phyloP scores from a whole-genome alignment of 1,140 invertebrate genomes.

The Leptonema lineaticorne region DNA sequence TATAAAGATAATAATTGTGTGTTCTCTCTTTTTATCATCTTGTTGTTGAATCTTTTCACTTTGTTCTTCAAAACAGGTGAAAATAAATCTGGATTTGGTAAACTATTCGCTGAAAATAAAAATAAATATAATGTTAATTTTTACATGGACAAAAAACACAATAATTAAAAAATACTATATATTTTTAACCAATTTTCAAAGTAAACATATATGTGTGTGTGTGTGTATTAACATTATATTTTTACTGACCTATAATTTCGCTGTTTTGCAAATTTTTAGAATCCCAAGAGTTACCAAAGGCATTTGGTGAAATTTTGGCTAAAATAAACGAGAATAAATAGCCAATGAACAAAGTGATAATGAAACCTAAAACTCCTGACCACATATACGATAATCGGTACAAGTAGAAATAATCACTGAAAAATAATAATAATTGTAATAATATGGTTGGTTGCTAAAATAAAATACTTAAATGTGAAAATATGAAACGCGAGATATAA shows the following conservation, averaged over 20 bases:
- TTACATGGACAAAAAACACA: background rate
- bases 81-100: conserved; percentile 40
- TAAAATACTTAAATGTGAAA: background rate
- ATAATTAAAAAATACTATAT: too few species aligned
- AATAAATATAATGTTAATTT: background rate
- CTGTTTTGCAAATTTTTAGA: too few species aligned
- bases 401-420: conserved; percentile 62
- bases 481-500: background rate
- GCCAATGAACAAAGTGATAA: conserved; percentile 67
- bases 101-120: background rate
- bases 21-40: background rate
- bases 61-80: conserved; percentile 23
- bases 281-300: conserved; percentile 36
- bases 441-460: background rate
- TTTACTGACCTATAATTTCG: too few species aligned
- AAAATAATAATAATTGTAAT: conserved; percentile 9
- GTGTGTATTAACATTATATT: background rate
- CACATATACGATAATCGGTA: conserved; percentile 88
- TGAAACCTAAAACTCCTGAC: conserved; percentile 73
- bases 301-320: conserved; percentile 27
- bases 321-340: conserved; percentile 50
- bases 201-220: background rate
- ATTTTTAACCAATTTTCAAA: too few species aligned
- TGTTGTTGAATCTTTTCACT: conserved; percentile 27
- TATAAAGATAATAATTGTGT: background rate